These are phyloP conservation scores for Andrena cerasifolii DNA, from an alignment of 1,140 invertebrate genomes.

Conservation along the genomic window DNA sequence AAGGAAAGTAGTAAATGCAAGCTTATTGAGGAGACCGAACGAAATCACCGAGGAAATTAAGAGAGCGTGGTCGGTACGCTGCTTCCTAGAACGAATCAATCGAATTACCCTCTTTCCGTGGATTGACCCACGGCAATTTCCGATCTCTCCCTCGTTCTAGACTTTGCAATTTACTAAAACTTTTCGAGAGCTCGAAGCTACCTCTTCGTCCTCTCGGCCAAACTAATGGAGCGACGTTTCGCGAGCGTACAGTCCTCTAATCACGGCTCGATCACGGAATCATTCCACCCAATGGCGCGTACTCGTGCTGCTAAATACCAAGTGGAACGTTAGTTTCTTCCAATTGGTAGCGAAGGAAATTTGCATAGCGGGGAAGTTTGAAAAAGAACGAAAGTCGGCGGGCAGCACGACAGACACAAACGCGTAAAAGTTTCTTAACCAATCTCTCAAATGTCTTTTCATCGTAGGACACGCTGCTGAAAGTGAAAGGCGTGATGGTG, in stretches of 20 bases:
- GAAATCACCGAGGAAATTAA: constrained; percentile 76
- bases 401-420: no score
- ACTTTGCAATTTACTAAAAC: constrained; percentile 76
- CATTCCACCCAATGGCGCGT: constrained; percentile 42
- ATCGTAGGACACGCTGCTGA: constrained; percentile 91
- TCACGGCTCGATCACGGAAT: constrained; percentile 54
- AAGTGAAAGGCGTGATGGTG: constrained; percentile 92
- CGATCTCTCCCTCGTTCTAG: constrained; percentile 58
- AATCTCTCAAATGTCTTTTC: constrained; percentile 64
- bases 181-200: constrained; percentile 71
- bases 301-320: constrained; percentile 28
- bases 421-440: neutral
- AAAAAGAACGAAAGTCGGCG: no score
- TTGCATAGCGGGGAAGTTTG: neutral
- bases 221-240: constrained; percentile 54
- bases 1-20: constrained; percentile 15
- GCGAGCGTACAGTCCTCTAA: constrained; percentile 52
- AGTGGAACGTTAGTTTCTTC: constrained; percentile 3
- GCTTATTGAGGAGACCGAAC: constrained; percentile 11
- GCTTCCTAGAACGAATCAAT: constrained; percentile 78
- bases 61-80: constrained; percentile 70
- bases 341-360: constrained; percentile 2
- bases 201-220: constrained; percentile 60
- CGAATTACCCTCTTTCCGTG: constrained; percentile 70
- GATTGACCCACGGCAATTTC: constrained; percentile 72